phyloP scores from a whole-genome alignment of 1,140 invertebrate genomes.

The Octopus bimaculoides region DNA sequence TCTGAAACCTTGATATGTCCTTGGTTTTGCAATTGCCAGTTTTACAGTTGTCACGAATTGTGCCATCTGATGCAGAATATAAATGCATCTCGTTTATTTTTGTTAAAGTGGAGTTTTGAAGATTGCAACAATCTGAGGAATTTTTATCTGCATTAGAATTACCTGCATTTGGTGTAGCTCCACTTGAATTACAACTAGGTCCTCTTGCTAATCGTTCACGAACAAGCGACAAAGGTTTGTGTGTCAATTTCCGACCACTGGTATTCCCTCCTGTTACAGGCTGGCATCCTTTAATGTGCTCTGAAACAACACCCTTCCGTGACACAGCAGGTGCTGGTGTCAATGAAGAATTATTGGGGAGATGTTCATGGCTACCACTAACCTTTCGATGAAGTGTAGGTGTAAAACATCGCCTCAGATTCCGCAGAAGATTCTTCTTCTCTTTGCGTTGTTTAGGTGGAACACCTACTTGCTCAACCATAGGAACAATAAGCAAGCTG shows the following conservation, averaged over 20 bases:
- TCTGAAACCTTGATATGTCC: slow-evolving; percentile 47
- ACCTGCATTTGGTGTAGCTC: too few relatives aligned
- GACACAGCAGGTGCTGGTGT: not conserved
- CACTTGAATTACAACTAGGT: too few relatives aligned
- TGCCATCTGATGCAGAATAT: slow-evolving; percentile 42
- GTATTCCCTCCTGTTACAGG: not conserved
- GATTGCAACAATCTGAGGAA: not conserved
- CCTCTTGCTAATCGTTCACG: not conserved
- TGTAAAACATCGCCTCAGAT: slow-evolving; percentile 39
- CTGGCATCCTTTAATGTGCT: slow-evolving; percentile 28
- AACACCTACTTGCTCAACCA: not conserved
- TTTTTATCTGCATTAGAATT: too few relatives aligned
- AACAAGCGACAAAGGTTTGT: not conserved
- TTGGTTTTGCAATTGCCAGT: slow-evolving; percentile 38
- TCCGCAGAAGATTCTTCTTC: slow-evolving; percentile 43
- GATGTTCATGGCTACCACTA: slow-evolving; percentile 21
- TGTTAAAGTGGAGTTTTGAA: slow-evolving; percentile 26
- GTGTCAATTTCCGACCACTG: not conserved
- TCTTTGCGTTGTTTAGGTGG: slow-evolving; percentile 20
- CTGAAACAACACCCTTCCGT: slow-evolving; percentile 6
- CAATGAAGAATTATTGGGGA: not conserved
- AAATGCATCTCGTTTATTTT: slow-evolving; percentile 43
- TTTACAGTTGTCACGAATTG: slow-evolving; percentile 14
- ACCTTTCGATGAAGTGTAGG: slow-evolving; percentile 39
- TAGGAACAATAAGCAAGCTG: not conserved